Percentiles rank a stretch among this genome's conserved stretches.
phyloP scores from a whole-genome alignment of 23 tunicate species.

The Clavelina lepadiformis region DNA sequence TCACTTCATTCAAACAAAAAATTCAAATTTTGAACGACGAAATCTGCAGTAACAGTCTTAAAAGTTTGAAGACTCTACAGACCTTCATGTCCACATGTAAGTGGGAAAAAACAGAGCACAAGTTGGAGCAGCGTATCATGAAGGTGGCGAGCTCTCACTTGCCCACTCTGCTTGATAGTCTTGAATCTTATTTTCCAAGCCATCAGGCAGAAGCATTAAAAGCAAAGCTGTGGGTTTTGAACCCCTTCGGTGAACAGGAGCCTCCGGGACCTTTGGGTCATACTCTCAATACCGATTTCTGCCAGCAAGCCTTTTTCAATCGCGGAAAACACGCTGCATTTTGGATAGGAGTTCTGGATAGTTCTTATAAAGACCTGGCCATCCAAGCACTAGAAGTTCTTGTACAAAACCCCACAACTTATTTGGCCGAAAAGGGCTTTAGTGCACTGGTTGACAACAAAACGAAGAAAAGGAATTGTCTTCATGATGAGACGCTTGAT shows the following conservation, averaged over 20 bases:
- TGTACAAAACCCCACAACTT: constrained; percentile 42
- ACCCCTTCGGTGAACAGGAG: constrained; percentile 40
- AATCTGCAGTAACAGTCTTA: constrained; percentile 44
- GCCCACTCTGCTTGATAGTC: constrained; percentile 35
- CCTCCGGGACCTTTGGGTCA: constrained; percentile 55
- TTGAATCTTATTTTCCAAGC: constrained; percentile 31
- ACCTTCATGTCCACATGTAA: constrained; percentile 18
- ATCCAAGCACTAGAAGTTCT: constrained; percentile 40
- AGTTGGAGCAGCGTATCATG: constrained; percentile 37
- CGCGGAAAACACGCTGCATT: constrained; percentile 50
- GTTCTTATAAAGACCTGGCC: constrained; percentile 37
- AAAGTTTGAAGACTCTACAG: constrained; percentile 41
- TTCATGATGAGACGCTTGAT: constrained; percentile 53
- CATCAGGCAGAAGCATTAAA: constrained; percentile 18
- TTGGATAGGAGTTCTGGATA: constrained; percentile 22
- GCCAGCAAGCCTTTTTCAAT: constrained; percentile 23
- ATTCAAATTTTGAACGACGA: constrained; percentile 37
- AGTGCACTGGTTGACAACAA: constrained; percentile 46
- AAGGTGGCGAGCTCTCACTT: constrained; percentile 36
- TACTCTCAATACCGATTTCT: constrained; percentile 18
- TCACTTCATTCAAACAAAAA: constrained; percentile 19
- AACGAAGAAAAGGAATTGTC: constrained; percentile 52
- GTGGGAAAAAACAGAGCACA: constrained; percentile 10
- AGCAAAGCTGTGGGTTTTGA: constrained; percentile 46
- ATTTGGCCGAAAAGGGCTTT: constrained; percentile 55